Conservation (phyloP, 2,797 vertebrate genomes). For the Sarcophilus harrisii region DNA sequence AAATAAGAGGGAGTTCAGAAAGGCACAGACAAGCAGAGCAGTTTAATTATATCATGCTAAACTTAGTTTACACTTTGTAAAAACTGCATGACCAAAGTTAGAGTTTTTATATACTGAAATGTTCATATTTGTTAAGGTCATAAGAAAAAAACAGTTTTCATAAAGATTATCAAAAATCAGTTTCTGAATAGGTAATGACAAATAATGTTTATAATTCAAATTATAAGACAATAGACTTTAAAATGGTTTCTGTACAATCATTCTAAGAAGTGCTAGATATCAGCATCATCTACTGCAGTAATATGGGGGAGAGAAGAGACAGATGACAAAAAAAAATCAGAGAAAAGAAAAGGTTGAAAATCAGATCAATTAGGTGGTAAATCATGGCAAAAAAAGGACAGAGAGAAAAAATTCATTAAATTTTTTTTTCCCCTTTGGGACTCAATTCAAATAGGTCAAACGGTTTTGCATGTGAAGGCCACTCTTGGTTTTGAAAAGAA, state of each 20-base stretch:
- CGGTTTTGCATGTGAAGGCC: neutral
- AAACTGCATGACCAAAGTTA: neutral
- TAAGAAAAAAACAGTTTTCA: neutral
- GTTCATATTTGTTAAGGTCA: neutral
- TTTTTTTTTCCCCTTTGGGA: neutral
- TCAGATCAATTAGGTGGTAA: neutral
- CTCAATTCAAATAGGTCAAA: neutral
- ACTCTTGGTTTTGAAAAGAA: neutral
- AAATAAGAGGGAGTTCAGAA: neutral
- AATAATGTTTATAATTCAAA: neutral
- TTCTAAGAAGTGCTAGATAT: neutral
- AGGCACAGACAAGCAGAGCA: neutral
- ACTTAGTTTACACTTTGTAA: neutral
- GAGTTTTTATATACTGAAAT: neutral
- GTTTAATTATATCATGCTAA: neutral
- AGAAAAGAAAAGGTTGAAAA: neutral
- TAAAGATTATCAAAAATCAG: neutral
- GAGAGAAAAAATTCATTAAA: neutral
- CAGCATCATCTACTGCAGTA: neutral
- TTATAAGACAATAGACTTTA: neutral
- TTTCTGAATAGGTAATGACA: neutral
- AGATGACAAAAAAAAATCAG: neutral
- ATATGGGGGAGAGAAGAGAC: neutral
- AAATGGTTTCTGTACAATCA: neutral
- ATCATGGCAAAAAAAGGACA: neutral